These are phyloP conservation scores for Agriopis marginaria DNA, from an alignment of 2,888 invertebrate species.

Conservation along the genomic window DNA sequence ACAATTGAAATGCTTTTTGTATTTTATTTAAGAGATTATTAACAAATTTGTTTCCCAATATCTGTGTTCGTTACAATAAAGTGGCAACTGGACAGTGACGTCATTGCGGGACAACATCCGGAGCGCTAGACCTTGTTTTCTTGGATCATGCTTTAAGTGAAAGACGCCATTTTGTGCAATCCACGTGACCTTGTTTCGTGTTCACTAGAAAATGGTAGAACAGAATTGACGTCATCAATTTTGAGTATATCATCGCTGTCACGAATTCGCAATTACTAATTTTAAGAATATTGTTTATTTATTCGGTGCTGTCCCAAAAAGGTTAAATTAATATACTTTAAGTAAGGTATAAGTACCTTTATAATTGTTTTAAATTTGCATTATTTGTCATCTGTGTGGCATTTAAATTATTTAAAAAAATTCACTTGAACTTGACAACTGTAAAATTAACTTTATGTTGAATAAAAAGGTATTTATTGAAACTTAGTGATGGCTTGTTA, in stretches of 20 bases:
- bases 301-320: constrained; percentile 29
- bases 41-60: too few relatives aligned
- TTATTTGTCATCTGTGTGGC: neutral
- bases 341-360: constrained; percentile 3
- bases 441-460: constrained; percentile 8
- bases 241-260: neutral
- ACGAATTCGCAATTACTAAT: constrained; percentile 22
- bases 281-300: constrained; percentile 27
- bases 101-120: too few relatives aligned
- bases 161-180: too few relatives aligned
- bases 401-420: constrained; percentile 1
- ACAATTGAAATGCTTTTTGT: too few relatives aligned
- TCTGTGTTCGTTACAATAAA: too few relatives aligned
- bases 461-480: constrained; percentile 30
- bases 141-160: too few relatives aligned
- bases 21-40: too few relatives aligned
- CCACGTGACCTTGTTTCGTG: too few relatives aligned
- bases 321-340: constrained; percentile 18
- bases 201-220: neutral
- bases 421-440: constrained; percentile 10
- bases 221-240: neutral
- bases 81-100: too few relatives aligned
- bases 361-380: constrained; percentile 3
- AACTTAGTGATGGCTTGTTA: neutral
- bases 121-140: too few relatives aligned